Percentiles rank a stretch among this genome's conserved stretches.
phyloP scores from a whole-genome alignment of 2,888 invertebrate genomes.

The Abrostola tripartita region DNA sequence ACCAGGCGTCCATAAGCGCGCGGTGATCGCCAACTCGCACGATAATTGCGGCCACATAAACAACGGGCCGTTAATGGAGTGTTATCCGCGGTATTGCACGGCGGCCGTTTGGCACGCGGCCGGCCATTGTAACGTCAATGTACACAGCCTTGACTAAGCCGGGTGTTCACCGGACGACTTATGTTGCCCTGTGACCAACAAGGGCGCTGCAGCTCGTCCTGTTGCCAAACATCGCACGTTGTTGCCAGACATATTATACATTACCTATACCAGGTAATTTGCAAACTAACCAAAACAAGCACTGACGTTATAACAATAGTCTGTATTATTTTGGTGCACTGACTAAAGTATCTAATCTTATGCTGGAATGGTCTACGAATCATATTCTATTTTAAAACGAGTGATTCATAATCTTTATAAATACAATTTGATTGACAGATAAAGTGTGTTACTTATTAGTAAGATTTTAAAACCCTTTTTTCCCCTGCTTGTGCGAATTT shows the following conservation, averaged over 20 bases:
- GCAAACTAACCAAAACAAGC: neutral
- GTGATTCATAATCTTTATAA: too few relatives aligned
- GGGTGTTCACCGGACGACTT: constrained; percentile 23
- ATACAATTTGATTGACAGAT: too few relatives aligned
- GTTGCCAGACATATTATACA: constrained; percentile 1
- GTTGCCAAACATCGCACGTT: constrained; percentile 3
- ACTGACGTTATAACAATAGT: neutral
- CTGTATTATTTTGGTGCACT: neutral
- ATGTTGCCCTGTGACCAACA: neutral
- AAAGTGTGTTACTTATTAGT: too few relatives aligned
- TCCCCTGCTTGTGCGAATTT: too few relatives aligned
- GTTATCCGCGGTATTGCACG: constrained; percentile 26
- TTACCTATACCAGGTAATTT: neutral
- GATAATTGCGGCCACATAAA: constrained; percentile 55
- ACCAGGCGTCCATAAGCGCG: constrained; percentile 17
- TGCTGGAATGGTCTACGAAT: too few relatives aligned
- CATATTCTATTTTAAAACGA: too few relatives aligned
- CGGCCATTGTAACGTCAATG: constrained; percentile 47
- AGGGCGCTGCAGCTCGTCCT: neutral
- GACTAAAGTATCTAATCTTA: too few relatives aligned
- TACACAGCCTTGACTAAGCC: constrained; percentile 26
- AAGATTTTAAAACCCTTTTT: too few relatives aligned
- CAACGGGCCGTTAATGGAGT: constrained; percentile 47
- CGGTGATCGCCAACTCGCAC: constrained; percentile 31
- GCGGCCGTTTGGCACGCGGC: constrained; percentile 60